Evolutionary conservation across 2,888 invertebrate genomes (phyloP), one percentile per base, ranked within the genome.

Genomic region (Leptinotarsa rubiginosa): DNA sequence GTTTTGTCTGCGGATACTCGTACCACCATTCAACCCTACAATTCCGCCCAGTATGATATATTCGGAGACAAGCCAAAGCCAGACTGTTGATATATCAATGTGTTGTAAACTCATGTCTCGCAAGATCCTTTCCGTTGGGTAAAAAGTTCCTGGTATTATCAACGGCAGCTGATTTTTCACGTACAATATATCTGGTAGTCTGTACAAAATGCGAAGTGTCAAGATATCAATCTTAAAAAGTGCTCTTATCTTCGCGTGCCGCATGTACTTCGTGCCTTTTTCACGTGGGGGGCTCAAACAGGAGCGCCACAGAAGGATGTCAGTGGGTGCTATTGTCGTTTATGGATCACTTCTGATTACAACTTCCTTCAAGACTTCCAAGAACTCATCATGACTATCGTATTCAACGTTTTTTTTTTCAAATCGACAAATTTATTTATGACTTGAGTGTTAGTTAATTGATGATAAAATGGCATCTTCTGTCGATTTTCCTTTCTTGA

Each of bases 201-300:
- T 22, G 47, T 69, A 73, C 75, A 73, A 77, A 75, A 71, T 73
- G 75, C 69, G 73, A 73, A 70, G 75, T 75, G 77, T 77, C 75
- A 71, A 73, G 75, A 75, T 75, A 77, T 73, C 77, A 77, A 77
- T 77, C 75, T 77, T 72, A 65, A 65, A 69, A 70, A 77, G 75
- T 65, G 73, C 73, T 73, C 70, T 77, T 77, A 77, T 75, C 77
- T 77, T 77, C 69, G 77, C 77, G 77, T 77, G 77, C 73, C 66
- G 72, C 72, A 65, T 70, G 77, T 73, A 77, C 75, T 75, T 77
- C 77, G 75, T 77, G 75, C 41, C 71, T 52, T 70, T 71, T 71
- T 74, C 68, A 77, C 75, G 75, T 75, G 77, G 73, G 75, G 74
- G 74, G 65, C 67, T 56, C 62, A 41, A 56, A 47, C 73, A 74